These are phyloP conservation scores for Aphaenogaster ashmeadi DNA, from an alignment of 1,140 invertebrate genomes.

Conservation along the genomic window DNA sequence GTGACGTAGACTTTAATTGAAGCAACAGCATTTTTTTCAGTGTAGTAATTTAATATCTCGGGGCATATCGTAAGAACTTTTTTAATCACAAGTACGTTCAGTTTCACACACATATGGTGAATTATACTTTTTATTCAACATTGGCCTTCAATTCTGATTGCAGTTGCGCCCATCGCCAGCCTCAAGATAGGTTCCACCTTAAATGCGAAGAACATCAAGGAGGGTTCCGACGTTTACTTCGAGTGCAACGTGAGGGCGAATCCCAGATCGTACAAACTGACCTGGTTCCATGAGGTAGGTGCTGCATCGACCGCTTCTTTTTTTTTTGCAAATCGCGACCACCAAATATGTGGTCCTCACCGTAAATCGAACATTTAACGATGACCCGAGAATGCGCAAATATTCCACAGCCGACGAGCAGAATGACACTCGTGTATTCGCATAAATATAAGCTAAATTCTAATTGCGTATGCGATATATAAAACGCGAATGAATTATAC, in stretches of 20 bases:
- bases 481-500: background rate
- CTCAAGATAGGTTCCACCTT: slow-evolving; percentile 88
- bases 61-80: background rate
- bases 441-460: background rate
- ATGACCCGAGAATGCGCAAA: background rate
- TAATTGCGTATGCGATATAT: background rate
- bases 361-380: slow-evolving; percentile 18
- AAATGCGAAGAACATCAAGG: slow-evolving; percentile 88
- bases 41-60: too few species aligned
- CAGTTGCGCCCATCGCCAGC: slow-evolving; percentile 88
- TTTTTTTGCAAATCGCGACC: slow-evolving; percentile 19
- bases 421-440: background rate
- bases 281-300: slow-evolving; percentile 89
- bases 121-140: background rate
- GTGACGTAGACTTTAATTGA: too few species aligned
- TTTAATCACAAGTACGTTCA: background rate
- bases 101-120: background rate
- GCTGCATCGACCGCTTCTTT: slow-evolving; percentile 25
- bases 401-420: background rate
- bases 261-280: slow-evolving; percentile 88
- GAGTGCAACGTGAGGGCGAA: slow-evolving; percentile 89
- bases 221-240: slow-evolving; percentile 87
- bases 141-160: slow-evolving; percentile 52
- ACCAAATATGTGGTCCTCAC: background rate
- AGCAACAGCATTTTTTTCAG: too few species aligned